These are phyloP conservation scores for Volucella bombylans DNA, from an alignment of 2,888 invertebrate genomes.

Conservation along the genomic window DNA sequence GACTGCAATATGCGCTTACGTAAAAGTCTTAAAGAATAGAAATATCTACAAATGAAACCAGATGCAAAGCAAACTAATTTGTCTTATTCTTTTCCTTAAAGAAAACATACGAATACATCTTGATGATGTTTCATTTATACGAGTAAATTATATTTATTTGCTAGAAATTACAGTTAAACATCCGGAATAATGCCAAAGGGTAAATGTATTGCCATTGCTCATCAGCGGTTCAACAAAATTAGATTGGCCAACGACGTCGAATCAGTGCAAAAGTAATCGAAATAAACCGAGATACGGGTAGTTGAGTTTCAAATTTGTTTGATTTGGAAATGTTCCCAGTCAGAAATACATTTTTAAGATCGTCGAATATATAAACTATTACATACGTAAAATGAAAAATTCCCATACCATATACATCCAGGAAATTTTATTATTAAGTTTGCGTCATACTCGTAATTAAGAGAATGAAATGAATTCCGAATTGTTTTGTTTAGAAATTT, in stretches of 20 bases:
- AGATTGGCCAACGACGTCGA: slow-evolving; percentile 20
- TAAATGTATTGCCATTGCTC: slow-evolving; percentile 21
- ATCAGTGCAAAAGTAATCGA: slow-evolving; percentile 11
- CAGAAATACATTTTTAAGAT: not conserved
- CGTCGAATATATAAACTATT: not conserved
- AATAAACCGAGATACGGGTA: slow-evolving; percentile 14
- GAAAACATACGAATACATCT: no score
- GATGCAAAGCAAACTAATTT: no score
- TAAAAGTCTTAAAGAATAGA: no score
- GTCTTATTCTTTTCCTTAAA: no score
- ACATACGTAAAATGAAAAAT: not conserved
- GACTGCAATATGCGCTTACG: no score
- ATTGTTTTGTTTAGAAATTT: no score
- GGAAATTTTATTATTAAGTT: not conserved
- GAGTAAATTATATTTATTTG: not conserved
- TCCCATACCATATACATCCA: not conserved
- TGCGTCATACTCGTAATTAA: slow-evolving; percentile 9
- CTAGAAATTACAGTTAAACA: slow-evolving; percentile 29
- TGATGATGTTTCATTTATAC: not conserved
- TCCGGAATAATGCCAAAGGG: slow-evolving; percentile 36
- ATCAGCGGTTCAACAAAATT: not conserved
- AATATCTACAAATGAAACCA: no score
- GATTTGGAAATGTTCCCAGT: slow-evolving; percentile 53
- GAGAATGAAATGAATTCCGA: not conserved
- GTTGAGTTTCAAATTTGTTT: slow-evolving; percentile 24